Evolutionary conservation across 2,113 vertebrate species (phyloP).

Genomic region (Rattus rattus): DNA sequence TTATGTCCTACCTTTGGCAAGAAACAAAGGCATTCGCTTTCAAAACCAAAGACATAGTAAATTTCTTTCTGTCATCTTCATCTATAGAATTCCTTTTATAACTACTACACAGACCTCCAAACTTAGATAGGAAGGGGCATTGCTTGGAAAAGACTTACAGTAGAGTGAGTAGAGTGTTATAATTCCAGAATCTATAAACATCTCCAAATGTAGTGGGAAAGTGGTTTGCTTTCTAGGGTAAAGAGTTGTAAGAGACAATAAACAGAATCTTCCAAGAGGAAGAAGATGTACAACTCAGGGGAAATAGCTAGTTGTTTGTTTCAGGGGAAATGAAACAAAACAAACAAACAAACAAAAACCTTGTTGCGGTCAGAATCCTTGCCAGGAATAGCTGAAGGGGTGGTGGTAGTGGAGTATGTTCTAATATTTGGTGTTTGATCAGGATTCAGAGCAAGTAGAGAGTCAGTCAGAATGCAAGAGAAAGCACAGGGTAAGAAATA

Average conservation of each 20-base stretch:
- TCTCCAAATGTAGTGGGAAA: slow-evolving; percentile 27
- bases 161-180: not conserved
- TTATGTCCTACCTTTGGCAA: no score
- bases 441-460: not conserved
- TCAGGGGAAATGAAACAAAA: no score
- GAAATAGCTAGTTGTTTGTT: not conserved
- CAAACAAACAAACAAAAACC: no score
- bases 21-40: no score
- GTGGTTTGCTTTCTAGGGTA: not conserved
- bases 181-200: not conserved
- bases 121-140: not conserved
- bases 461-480: not conserved
- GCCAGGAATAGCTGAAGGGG: not conserved
- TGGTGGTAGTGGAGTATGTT: not conserved
- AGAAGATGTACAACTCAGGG: not conserved
- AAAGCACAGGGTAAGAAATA: not conserved
- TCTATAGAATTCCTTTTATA: not conserved
- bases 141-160: not conserved
- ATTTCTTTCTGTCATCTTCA: not conserved
- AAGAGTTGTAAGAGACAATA: not conserved
- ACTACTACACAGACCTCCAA: not conserved
- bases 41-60: not conserved
- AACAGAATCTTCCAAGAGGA: not conserved
- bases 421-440: not conserved
- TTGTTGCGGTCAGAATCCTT: not conserved